Evolutionary conservation across 2,797 vertebrate genomes (phyloP), one percentile per base, ranked within the genome.

Genomic region (Pseudopleuronectes americanus): DNA sequence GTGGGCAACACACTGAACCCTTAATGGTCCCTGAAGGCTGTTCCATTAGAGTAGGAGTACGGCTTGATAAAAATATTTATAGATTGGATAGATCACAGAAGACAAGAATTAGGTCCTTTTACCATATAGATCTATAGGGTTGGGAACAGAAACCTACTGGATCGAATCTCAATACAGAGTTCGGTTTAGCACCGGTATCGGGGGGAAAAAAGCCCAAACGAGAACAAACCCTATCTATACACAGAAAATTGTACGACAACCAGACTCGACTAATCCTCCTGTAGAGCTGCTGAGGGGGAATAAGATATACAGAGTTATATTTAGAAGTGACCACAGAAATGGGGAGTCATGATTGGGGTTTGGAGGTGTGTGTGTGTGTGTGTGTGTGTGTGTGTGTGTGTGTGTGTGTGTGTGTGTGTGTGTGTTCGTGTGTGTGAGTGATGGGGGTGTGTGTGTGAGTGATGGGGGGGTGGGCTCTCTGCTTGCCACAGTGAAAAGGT

Each of bases 401-500:
- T 64, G 36, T 38, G 36, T 38, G 36, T 38, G 36, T 38, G 36
- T 41, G 38, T 41, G 71, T 63, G 61, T 64, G 33, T 62, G 43
- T 58, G 59, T 41, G 38, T 41, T 13, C 16, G 38, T 41, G 38
- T 41, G 38, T 14, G 13, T 41, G 71, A 60, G 61, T 64, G 41
- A 57, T 47, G 13, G 48, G 71, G n/a, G n/a, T 62, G 43, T 58
- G 59, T 63, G 61, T 64, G 33, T 63, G 45, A 56, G 59, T 60
- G 38, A 57, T 47, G 13, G 22, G 10, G 61, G 16, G 17, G 55
- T 53, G 69, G 51, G 52, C n/a, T 74, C 76, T 76, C 55, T 68
- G 64, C 74, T 53, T 49, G 60, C 75, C 68, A 69, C 59, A 68
- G 72, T 65, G 81, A 71, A 69, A 81, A 84, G 90, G 90, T 87